phyloP scores from a whole-genome alignment of 2,888 invertebrate species.

The Frankliniella fusca region DNA sequence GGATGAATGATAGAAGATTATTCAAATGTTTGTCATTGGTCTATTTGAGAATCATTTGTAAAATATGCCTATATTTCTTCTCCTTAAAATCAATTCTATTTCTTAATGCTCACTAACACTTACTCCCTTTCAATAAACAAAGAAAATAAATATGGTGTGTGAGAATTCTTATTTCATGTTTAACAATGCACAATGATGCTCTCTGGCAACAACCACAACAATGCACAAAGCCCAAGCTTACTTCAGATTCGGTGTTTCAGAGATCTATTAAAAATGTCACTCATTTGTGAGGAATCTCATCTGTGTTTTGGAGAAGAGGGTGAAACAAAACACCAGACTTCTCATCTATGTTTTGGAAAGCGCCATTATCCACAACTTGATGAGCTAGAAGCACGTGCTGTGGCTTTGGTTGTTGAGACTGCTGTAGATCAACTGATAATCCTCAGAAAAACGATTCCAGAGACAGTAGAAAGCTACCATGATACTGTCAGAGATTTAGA shows the following conservation, averaged over 20 bases:
- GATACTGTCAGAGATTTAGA: not conserved
- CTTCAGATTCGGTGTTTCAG: too few relatives aligned
- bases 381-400: not conserved
- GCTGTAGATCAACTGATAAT: not conserved
- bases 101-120: not conserved
- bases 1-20: not conserved
- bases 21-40: not conserved
- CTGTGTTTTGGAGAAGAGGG: not conserved
- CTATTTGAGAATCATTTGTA: not conserved
- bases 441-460: not conserved
- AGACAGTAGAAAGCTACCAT: not conserved
- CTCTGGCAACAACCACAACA: too few relatives aligned
- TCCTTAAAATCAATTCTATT: not conserved
- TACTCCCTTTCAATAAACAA: too few relatives aligned
- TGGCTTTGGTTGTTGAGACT: not conserved
- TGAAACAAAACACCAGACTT: not conserved
- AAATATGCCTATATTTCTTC: not conserved
- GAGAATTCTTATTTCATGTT: not conserved
- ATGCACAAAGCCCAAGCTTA: too few relatives aligned
- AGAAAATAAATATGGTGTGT: not conserved
- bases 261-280: not conserved
- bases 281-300: slow-evolving; percentile 30
- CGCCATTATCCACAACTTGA: not conserved
- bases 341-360: not conserved
- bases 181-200: not conserved